Base-by-base conservation (phyloP, 2,113 vertebrate genomes). In the Heterotilapia buettikoferi region DNA sequence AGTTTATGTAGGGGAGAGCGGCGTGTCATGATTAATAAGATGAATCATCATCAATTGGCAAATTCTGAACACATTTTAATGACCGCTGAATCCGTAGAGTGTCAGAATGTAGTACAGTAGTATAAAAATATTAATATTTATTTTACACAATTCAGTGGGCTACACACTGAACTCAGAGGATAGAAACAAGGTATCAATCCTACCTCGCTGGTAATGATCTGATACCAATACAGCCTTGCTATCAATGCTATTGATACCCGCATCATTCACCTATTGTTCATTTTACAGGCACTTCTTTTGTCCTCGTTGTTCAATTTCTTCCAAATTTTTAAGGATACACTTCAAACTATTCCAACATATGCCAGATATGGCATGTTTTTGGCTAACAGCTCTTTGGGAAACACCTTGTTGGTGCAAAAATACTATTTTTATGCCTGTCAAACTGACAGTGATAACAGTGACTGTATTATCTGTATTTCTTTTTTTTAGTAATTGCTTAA, bases 171-270 rank as follows among this genome's bases (percentile, higher is more conserved):
- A 63, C 31, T 0, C 31, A 3, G 18, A 63, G 2, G 3, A 63
- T 63, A 63, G 0, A 5, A 63, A 63, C 0, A 63, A 63, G 6
- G 31, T 19, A 1, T 63, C 0, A 0, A 36, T 36, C 61, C 61
- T 36, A 5, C 31, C 31, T n/a, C 6, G 1, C 18, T 66, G 18
- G 31, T 36, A 36, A 36, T n/a, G 31, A 36, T 66, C 31, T 36
- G 31, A 36, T 5, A 66, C 18, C 61, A 66, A n/a, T 5, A 36
- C 6, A 66, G 6, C 0, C 4, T 66, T 66, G 61, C 6, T 36
- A n/a, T 36, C 61, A 66, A 1, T 66, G 31, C 31, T 66, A 7
- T 66, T 36, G 61, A 66, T 66, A 36, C 18, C 1, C 1, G 0
- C 9, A 12, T 36, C 6, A 7, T 66, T 36, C 18, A n/a, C 31